These are phyloP conservation scores for Triops cancriformis DNA, from an alignment of 1,140 invertebrate species.

Conservation along the genomic window DNA sequence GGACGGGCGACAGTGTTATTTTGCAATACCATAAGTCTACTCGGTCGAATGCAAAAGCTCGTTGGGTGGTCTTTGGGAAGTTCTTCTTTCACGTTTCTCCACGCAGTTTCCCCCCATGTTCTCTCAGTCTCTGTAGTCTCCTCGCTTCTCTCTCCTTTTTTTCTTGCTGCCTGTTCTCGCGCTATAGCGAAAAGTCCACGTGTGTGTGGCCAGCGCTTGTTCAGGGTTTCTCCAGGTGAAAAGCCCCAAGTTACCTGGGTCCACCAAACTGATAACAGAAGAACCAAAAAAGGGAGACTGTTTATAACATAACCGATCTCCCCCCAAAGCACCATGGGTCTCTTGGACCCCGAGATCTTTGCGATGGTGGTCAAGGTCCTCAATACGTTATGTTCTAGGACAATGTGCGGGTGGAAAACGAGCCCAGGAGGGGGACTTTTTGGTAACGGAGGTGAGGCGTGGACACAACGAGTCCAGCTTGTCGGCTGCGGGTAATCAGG, in stretches of 20 bases:
- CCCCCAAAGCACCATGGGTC: background rate
- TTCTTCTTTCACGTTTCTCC: constrained; percentile 1
- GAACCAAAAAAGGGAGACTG: constrained; percentile 10
- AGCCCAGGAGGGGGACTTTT: background rate
- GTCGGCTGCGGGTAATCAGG: too few species aligned
- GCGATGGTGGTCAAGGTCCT: constrained; percentile 3
- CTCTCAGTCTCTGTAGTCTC: background rate
- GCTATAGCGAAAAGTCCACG: background rate
- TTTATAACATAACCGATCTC: background rate
- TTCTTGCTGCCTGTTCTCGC: background rate
- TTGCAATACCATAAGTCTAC: background rate
- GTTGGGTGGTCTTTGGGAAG: background rate
- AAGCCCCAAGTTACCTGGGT: constrained; percentile 7
- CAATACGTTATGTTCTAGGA: constrained; percentile 5
- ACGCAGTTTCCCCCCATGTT: background rate
- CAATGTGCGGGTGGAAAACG: constrained; percentile 7
- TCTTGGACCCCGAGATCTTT: background rate
- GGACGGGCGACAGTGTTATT: background rate
- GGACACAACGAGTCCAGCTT: too few species aligned
- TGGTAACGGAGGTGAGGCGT: too few species aligned
- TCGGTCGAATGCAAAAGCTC: background rate
- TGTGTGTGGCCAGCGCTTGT: constrained; percentile 2
- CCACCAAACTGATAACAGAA: background rate
- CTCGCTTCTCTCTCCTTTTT: background rate
- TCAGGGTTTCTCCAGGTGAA: constrained; percentile 3